phyloP scores from a whole-genome alignment of 2,797 vertebrate genomes.

The Danio choprae region DNA sequence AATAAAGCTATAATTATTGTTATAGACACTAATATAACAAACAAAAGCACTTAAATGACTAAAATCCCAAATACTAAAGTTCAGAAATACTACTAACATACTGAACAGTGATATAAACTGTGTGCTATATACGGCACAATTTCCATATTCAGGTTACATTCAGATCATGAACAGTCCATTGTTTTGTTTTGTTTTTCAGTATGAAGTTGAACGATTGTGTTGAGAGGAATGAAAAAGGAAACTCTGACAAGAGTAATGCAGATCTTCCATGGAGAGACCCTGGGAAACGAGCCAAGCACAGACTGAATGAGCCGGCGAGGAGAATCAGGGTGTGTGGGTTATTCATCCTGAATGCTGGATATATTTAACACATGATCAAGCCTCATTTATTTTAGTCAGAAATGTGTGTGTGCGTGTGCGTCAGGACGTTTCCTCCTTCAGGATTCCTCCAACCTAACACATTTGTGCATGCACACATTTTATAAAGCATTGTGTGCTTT shows the following conservation, averaged over 20 bases:
- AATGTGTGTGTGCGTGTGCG: no score
- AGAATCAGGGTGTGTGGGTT: background rate
- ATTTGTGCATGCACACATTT: no score
- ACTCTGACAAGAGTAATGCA: background rate
- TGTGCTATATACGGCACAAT: background rate
- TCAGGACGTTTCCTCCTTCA: background rate
- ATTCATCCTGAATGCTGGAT: background rate
- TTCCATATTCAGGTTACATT: background rate
- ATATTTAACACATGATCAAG: background rate
- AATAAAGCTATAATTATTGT: no score
- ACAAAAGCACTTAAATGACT: no score
- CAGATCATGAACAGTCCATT: background rate
- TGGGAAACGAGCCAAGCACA: conserved; percentile 37
- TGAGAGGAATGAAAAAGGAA: background rate
- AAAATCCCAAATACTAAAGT: no score
- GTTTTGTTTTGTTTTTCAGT: background rate
- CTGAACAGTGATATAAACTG: background rate
- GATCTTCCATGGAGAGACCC: background rate
- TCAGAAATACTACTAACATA: background rate
- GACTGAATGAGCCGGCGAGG: background rate
- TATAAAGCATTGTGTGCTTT: no score
- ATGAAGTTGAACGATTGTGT: background rate
- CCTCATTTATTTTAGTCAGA: background rate
- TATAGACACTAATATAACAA: no score
- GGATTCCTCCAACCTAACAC: no score